Percentiles rank a stretch among this genome's conserved stretches.
Evolutionary conservation across 2,888 invertebrate species (phyloP).

Genomic region (Tenthredo livida): DNA sequence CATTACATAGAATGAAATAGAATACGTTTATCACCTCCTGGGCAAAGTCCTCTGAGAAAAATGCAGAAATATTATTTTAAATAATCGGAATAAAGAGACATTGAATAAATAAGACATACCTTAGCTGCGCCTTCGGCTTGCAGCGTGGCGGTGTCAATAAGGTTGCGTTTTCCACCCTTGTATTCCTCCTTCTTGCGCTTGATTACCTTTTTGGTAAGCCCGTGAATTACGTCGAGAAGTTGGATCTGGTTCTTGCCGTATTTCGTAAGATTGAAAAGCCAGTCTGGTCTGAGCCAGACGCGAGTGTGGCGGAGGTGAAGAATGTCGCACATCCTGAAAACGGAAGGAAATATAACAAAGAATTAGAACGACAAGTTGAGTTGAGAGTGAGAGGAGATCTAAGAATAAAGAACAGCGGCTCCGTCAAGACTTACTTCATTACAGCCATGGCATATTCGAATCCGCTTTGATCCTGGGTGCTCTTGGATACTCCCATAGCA

Average conservation of each 20-base stretch:
- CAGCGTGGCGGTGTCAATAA: slow-evolving; percentile 66
- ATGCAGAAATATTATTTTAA: not conserved
- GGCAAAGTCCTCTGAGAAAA: not conserved
- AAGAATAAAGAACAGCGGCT: not conserved
- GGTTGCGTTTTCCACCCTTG: slow-evolving; percentile 82
- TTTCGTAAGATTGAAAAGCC: slow-evolving; percentile 88
- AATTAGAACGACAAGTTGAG: not conserved
- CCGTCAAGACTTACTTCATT: slow-evolving; percentile 82
- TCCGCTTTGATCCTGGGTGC: slow-evolving; percentile 89
- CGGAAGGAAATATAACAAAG: not conserved
- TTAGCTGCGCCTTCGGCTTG: slow-evolving; percentile 63
- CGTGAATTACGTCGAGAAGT: slow-evolving; percentile 88
- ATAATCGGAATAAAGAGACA: not conserved
- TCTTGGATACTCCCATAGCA: slow-evolving; percentile 93
- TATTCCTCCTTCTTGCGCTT: slow-evolving; percentile 88
- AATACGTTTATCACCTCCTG: not conserved
- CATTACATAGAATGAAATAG: not conserved
- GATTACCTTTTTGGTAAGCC: slow-evolving; percentile 89
- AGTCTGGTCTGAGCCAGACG: slow-evolving; percentile 88
- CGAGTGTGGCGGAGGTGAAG: slow-evolving; percentile 90
- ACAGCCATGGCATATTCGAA: slow-evolving; percentile 93
- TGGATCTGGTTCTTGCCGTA: slow-evolving; percentile 88
- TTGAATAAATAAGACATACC: slow-evolving; percentile 4
- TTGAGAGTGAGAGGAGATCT: not conserved
- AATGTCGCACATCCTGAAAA: slow-evolving; percentile 87